Base-by-base conservation (phyloP, 2,797 vertebrate species). In the Bucorvus abyssinicus region DNA sequence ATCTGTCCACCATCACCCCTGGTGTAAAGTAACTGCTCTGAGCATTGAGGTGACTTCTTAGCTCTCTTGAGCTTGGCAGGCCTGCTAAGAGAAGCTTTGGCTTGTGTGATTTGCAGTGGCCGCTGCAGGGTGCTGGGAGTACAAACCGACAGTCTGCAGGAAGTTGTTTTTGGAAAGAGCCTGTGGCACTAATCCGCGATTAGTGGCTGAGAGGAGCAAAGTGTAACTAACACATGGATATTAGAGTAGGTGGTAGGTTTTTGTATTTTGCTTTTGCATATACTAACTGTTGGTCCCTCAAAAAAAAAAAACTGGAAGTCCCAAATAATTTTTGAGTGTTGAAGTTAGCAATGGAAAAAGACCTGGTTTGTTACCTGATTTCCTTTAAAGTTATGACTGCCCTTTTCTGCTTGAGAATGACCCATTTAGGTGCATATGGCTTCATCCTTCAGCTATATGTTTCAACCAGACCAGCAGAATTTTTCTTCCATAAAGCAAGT, bases 201-300 rank as follows among this genome's bases (percentile, higher is more conserved):
- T 71, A 69, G 81, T 50, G 52, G 38, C 59, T 56, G 75, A 80
- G 52, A 76, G 69, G 44, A 86, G 26, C 42, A 3, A 81, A 75
- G 40, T 44, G 12, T 60, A 63, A 60, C 0, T 60, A 63, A 60
- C 0, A 0, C 18, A 3, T 13, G 32, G 32, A 3, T 68, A 15
- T 71, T 44, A 22, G n/a, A 12, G 34, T 69, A 55, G n/a, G 34
- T 67, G 71, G 63, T 56, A 82, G 44, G 17, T 36, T 90, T 73
- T 19, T 52, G 14, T 71, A 14, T 50, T 87, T 92, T 84, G n/a
- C 29, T 57, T 81, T 56, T 78, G 44, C 45, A 79, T 77, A 2
- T 45, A 29, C 24, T 86, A 47, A 18, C 14, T 74, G 32, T 81
- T 75, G 71, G 49, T 86, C 23, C 8, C 50, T 79, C 30, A 21